Evolutionary conservation across 2,888 invertebrate genomes (phyloP).

Genomic region (Latheticus oryzae): DNA sequence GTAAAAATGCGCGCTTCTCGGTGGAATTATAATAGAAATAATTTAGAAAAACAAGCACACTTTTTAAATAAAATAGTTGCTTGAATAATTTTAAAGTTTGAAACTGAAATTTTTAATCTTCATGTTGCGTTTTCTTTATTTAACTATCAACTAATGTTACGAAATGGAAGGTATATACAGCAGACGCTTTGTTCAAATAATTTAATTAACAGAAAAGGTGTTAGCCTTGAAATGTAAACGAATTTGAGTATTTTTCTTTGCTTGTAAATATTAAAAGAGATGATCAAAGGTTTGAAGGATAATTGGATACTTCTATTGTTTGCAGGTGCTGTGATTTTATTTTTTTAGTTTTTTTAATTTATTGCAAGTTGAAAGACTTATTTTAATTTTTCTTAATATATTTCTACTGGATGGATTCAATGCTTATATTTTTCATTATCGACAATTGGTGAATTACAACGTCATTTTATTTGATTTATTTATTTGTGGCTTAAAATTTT

Average conservation of each 20-base stretch:
- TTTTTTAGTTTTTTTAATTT: too few relatives aligned
- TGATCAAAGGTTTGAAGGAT: too few relatives aligned
- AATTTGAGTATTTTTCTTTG: slow-evolving; percentile 9
- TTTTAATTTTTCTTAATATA: too few relatives aligned
- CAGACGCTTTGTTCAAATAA: slow-evolving; percentile 29
- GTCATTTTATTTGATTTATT: too few relatives aligned
- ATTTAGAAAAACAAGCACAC: slow-evolving; percentile 43
- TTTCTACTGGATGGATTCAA: too few relatives aligned
- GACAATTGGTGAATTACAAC: too few relatives aligned
- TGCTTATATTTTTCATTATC: too few relatives aligned
- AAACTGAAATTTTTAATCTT: slow-evolving; percentile 20
- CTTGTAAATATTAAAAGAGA: slow-evolving; percentile 5
- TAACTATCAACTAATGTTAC: slow-evolving; percentile 16
- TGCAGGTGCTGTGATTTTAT: too few relatives aligned
- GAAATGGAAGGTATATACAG: slow-evolving; percentile 3
- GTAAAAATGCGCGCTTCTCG: slow-evolving; percentile 50
- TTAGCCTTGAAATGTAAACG: slow-evolving; percentile 17
- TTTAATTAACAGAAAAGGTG: slow-evolving; percentile 33
- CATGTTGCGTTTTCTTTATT: slow-evolving; percentile 10
- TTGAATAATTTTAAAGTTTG: slow-evolving; percentile 23
- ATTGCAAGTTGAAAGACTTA: too few relatives aligned
- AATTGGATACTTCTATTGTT: too few relatives aligned
- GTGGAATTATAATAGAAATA: slow-evolving; percentile 51
- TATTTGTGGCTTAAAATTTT: too few relatives aligned
- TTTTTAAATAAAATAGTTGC: slow-evolving; percentile 24